A percentile compares a stretch with the other conserved stretches of the same genome.
These are phyloP conservation scores for Chironex yamaguchii DNA, from an alignment of 30 jellyfish, hydroid and myxozoan species.

Conservation along the genomic window DNA sequence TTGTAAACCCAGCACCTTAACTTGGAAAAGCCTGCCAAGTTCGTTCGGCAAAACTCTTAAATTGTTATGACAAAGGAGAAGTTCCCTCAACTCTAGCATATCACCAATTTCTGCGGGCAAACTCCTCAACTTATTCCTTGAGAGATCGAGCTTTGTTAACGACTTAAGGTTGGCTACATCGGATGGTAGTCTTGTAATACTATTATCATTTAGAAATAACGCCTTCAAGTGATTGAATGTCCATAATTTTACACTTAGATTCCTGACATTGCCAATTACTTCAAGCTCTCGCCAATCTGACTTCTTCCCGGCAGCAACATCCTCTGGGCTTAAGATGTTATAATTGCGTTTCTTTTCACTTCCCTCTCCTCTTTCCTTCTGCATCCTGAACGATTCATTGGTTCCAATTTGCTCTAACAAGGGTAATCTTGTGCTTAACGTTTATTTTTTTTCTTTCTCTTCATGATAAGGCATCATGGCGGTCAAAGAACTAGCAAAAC, in stretches of 20 bases:
- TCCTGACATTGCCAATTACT: conserved; percentile 88
- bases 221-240: conserved; percentile 84
- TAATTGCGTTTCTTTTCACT: not conserved
- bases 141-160: conserved; percentile 83
- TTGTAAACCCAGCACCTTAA: conserved; percentile 82
- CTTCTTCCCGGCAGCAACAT: conserved; percentile 67
- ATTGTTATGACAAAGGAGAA: conserved; percentile 75
- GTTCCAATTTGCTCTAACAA: not conserved
- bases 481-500: not conserved
- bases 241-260: conserved; percentile 94
- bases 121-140: conserved; percentile 87
- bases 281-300: conserved; percentile 91
- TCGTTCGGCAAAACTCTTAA: conserved; percentile 92
- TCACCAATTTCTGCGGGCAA: conserved; percentile 96
- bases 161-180: conserved; percentile 75
- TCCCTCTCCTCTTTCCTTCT: conserved; percentile 2
- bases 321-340: conserved; percentile 22
- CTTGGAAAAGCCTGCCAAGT: conserved; percentile 89
- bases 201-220: conserved; percentile 78
- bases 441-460: not conserved
- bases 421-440: not conserved
- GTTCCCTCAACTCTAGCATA: conserved; percentile 90
- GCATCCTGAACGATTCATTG: not conserved
- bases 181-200: conserved; percentile 84
- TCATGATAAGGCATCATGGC: not conserved